Evolutionary conservation across 2,888 invertebrate genomes (phyloP), one percentile per base, ranked within the genome.

Genomic region (Eupelmus urozonus): DNA sequence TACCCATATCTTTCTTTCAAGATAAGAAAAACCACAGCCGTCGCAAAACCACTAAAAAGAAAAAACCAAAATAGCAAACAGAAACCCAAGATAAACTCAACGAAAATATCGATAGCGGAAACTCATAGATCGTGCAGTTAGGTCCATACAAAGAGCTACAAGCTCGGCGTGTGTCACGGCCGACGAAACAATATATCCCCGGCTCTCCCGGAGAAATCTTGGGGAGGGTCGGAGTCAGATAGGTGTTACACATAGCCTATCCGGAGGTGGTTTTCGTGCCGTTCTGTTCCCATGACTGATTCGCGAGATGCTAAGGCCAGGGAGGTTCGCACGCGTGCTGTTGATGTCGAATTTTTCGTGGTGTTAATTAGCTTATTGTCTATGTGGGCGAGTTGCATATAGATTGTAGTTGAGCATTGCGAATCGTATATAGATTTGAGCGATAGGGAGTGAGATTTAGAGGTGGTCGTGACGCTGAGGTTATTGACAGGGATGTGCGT

Each of bases 251-350:
- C 45, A 45, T 16, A 45, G 4, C n/a, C n/a, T n/a, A n/a, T n/a
- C n/a, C n/a, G n/a, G n/a, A n/a, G n/a, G n/a, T n/a, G n/a, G 16
- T 45, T 45, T 45, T 13, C 45, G 13, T 27, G 42, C 45, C 45
- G 29, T 66, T 57, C 23, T 60, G 34, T 67, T 75, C 60, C 75
- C 75, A 75, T 67, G 67, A 49, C 59, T 67, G 65, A 65, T 59
- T 45, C 13, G 1, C 65, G 45, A 76, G 70, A 70, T 25, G 60
- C 62, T 55, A 45, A 55, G 23, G 42, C n/a, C 55, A 23, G n/a
- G 63, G 1, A 9, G 34, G 63, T 76, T 76, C 70, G 70, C 76
- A 76, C 76, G 76, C 4, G 9, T 34, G 34, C 2, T 45, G 45
- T 51, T 4, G 55, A n/a, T 42, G 55, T 62, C 55, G 59, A 57